phyloP scores from a whole-genome alignment of 2,797 vertebrate species.

The Clarias laeviceps region DNA sequence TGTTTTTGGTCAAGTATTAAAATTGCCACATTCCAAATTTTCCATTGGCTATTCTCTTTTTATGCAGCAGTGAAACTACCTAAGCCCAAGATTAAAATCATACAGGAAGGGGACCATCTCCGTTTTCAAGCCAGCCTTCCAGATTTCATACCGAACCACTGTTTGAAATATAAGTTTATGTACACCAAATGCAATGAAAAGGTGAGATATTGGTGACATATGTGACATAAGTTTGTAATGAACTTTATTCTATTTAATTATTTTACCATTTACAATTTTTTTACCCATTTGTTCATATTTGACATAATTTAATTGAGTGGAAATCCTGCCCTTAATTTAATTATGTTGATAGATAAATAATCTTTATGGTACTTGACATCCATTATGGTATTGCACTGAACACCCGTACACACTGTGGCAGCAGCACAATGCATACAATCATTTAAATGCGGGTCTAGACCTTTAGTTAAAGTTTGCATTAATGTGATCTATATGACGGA shows the following conservation, averaged over 20 bases:
- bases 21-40: neutral
- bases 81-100: neutral
- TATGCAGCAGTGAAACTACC: slow-evolving; percentile 2
- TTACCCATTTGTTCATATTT: too few relatives aligned
- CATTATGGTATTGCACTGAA: too few relatives aligned
- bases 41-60: neutral
- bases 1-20: neutral
- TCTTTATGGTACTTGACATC: too few relatives aligned
- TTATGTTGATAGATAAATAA: too few relatives aligned
- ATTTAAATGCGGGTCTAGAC: neutral
- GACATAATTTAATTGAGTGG: too few relatives aligned
- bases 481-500: neutral
- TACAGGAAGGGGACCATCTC: neutral
- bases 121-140: neutral
- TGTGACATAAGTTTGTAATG: neutral
- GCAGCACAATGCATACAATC: neutral
- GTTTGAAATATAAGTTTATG: slow-evolving; percentile 9
- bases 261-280: too few relatives aligned
- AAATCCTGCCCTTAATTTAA: too few relatives aligned
- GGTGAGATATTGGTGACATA: neutral
- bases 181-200: slow-evolving; percentile 24
- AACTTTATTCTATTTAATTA: too few relatives aligned
- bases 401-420: neutral
- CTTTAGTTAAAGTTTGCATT: neutral
- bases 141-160: neutral